phyloP scores from a whole-genome alignment of 2,797 vertebrate genomes.

The Syngnathus acus region DNA sequence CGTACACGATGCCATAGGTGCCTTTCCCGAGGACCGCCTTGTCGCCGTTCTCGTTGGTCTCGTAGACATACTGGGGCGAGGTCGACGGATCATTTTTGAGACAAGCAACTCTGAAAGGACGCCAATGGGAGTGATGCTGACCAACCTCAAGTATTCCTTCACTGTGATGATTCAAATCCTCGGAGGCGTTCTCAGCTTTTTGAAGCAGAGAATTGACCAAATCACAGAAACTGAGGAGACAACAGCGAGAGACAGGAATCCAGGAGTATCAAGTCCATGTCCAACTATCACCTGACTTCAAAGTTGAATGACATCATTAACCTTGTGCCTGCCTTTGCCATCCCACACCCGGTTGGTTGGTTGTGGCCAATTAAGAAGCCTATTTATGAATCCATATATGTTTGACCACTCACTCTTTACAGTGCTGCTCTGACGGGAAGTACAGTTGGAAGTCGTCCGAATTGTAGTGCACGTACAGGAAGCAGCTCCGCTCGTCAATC shows the following conservation, averaged over 20 bases:
- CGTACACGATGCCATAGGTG: constrained; percentile 85
- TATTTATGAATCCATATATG: background rate
- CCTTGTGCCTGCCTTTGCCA: background rate
- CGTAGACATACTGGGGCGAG: constrained; percentile 75
- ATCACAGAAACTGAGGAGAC: constrained; percentile 76
- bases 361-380: background rate
- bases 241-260: background rate
- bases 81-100: background rate
- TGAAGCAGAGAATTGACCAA: constrained; percentile 77
- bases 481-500: constrained; percentile 83
- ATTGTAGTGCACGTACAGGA: constrained; percentile 79
- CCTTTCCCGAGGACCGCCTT: constrained; percentile 84
- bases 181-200: constrained; percentile 42
- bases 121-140: background rate
- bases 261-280: background rate
- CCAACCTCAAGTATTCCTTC: constrained; percentile 78
- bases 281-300: background rate
- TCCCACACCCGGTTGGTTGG: background rate
- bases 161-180: constrained; percentile 34
- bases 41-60: constrained; percentile 72
- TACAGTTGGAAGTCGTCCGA: constrained; percentile 86
- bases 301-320: background rate
- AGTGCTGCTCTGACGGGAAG: constrained; percentile 81
- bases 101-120: background rate
- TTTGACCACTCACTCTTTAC: constrained; percentile 71